Conservation (phyloP, 1,140 invertebrate species). For the Gonatopus flavifemur region DNA sequence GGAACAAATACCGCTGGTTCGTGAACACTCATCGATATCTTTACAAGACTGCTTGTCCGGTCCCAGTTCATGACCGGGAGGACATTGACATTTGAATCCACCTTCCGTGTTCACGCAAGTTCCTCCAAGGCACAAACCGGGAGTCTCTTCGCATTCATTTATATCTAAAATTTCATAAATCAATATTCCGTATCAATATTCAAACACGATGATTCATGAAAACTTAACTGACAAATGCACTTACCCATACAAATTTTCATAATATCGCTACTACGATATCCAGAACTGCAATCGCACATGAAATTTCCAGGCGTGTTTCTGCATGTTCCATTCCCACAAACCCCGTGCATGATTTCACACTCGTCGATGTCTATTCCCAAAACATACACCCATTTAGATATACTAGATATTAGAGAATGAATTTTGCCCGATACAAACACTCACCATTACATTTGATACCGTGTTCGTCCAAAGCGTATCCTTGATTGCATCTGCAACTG, state of each 20-base stretch:
- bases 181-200: neutral
- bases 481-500: conserved; percentile 71
- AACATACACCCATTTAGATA: neutral
- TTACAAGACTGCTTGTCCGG: conserved; percentile 68
- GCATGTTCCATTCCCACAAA: conserved; percentile 83
- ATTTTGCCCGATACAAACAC: no score
- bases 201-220: neutral
- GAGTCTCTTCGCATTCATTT: conserved; percentile 70
- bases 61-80: conserved; percentile 67
- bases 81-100: conserved; percentile 66
- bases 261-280: conserved; percentile 74
- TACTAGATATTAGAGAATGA: neutral
- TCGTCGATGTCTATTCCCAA: conserved; percentile 77
- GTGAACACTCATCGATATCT: conserved; percentile 71
- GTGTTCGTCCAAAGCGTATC: conserved; percentile 74
- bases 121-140: conserved; percentile 70
- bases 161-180: conserved; percentile 65
- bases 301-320: conserved; percentile 82
- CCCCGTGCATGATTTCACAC: conserved; percentile 80
- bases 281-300: conserved; percentile 76
- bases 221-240: conserved; percentile 21
- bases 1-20: conserved; percentile 80
- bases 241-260: conserved; percentile 84
- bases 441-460: conserved; percentile 76
- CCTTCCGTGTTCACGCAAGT: conserved; percentile 66